Conservation (phyloP, 2,888 invertebrate genomes). For the Xestia sexstrigata region DNA sequence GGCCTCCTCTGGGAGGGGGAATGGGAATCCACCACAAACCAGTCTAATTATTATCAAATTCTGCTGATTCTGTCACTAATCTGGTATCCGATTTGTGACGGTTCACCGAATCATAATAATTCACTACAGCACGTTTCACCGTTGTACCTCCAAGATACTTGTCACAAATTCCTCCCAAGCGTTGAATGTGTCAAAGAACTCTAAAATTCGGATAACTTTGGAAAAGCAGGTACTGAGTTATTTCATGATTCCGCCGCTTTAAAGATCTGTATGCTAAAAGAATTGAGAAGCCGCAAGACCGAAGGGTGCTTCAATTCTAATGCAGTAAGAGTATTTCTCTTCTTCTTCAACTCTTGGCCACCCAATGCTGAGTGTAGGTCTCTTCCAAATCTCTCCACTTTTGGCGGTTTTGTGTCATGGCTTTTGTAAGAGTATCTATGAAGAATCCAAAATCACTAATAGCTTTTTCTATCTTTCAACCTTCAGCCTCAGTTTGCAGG, state of each 20-base stretch:
- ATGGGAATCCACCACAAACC: no score
- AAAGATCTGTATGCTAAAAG: not conserved
- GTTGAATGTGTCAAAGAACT: not conserved
- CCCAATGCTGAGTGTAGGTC: no score
- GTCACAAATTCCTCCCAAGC: not conserved
- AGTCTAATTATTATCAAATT: not conserved
- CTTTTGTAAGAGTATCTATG: no score
- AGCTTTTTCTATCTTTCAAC: not conserved
- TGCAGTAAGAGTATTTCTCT: not conserved
- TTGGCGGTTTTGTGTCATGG: no score
- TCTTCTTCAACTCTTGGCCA: no score
- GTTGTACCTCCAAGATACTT: not conserved
- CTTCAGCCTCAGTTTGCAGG: no score
- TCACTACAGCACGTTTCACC: not conserved
- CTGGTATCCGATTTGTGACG: not conserved
- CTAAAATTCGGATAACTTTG: not conserved
- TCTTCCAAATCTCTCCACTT: no score
- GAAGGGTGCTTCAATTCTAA: not conserved
- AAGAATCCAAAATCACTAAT: not conserved
- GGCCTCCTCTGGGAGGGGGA: no score
- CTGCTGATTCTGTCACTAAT: not conserved
- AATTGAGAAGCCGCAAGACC: not conserved
- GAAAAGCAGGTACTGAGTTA: not conserved
- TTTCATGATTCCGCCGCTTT: not conserved
- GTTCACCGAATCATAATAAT: not conserved